Conservation (phyloP, 2,113 vertebrate genomes). For the Callocephalon fimbriatum region DNA sequence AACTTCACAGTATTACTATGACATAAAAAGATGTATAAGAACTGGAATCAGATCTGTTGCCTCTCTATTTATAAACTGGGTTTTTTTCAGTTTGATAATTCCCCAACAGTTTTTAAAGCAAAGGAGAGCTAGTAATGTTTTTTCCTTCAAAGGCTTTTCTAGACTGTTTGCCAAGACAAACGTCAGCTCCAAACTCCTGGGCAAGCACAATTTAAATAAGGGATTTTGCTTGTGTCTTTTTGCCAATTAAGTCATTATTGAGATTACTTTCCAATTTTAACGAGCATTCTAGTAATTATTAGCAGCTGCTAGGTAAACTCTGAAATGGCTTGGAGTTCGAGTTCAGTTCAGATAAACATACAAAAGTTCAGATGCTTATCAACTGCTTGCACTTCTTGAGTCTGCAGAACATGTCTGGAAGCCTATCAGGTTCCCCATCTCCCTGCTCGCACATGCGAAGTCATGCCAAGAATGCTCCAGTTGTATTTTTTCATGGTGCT, state of each 20-base stretch:
- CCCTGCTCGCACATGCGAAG: not conserved
- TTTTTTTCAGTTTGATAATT: not conserved
- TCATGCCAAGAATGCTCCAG: conserved; percentile 28
- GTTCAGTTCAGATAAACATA: conserved; percentile 56
- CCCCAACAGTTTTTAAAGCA: not conserved
- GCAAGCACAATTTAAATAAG: not conserved
- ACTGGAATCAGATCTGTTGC: not conserved
- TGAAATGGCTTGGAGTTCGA: not conserved
- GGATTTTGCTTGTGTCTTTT: not conserved
- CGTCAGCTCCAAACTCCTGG: not conserved
- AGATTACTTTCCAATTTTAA: conserved; percentile 32
- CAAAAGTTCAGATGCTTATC: conserved; percentile 64
- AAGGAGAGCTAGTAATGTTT: not conserved
- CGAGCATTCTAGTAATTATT: conserved; percentile 43
- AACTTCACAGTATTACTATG: not conserved
- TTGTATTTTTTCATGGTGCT: not conserved
- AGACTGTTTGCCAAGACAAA: not conserved
- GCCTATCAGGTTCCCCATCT: conserved; percentile 29
- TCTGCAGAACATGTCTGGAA: not conserved
- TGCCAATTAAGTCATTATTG: not conserved
- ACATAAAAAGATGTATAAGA: not conserved
- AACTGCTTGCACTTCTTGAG: conserved; percentile 4
- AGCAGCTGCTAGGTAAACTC: not conserved
- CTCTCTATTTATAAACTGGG: not conserved
- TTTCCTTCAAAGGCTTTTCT: not conserved